These are phyloP conservation scores for Phengaris arion DNA, from an alignment of 2,888 invertebrate species.

Conservation along the genomic window DNA sequence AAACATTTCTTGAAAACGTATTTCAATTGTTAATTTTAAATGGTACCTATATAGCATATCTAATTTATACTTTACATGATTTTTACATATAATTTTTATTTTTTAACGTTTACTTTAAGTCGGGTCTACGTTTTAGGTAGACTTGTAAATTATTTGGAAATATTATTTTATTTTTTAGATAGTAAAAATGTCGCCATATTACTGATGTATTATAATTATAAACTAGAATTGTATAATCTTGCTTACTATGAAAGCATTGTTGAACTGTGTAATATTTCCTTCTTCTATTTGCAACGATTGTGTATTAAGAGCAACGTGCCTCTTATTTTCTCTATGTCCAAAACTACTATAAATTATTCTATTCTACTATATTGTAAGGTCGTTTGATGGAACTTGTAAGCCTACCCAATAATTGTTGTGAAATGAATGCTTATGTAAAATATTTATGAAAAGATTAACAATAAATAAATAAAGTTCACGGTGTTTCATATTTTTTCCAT, in stretches of 20 bases:
- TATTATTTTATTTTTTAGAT: constrained; percentile 36
- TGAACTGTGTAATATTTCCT: constrained; percentile 14
- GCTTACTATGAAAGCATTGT: constrained; percentile 9
- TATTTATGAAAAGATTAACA: constrained; percentile 53
- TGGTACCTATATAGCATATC: not conserved
- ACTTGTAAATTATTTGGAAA: constrained; percentile 51
- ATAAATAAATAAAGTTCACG: constrained; percentile 53
- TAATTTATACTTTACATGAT: constrained; percentile 3
- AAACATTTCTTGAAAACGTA: not conserved
- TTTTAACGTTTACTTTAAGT: constrained; percentile 27
- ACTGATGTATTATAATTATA: constrained; percentile 38
- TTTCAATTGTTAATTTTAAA: not conserved
- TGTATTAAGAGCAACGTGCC: constrained; percentile 20
- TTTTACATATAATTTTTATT: constrained; percentile 22
- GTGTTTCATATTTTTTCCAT: constrained; percentile 43
- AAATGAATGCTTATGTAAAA: constrained; percentile 22
- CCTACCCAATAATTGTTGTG: not conserved
- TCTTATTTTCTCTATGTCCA: not conserved
- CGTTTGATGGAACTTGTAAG: not conserved
- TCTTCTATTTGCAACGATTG: constrained; percentile 19
- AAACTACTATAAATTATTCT: constrained; percentile 8
- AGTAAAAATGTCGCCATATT: constrained; percentile 39
- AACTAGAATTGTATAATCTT: constrained; percentile 30
- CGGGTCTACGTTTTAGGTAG: constrained; percentile 76
- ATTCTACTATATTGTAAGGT: not conserved